Evolutionary conservation across 2,113 vertebrate genomes (phyloP), one percentile per base, ranked within the genome.

Genomic region (Tor tambroides): DNA sequence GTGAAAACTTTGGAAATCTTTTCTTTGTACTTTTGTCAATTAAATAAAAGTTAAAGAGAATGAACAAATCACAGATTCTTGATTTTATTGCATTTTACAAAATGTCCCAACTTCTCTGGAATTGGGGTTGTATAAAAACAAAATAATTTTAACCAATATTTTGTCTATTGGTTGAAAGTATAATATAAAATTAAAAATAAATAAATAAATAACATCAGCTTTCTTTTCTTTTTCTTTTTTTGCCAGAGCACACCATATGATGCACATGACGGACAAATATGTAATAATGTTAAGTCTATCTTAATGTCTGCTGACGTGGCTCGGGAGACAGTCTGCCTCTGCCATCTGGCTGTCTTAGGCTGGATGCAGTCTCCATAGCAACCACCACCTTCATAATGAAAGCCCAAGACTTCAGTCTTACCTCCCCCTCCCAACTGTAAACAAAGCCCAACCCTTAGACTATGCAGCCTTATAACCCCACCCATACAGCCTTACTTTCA

Each of bases 281-380:
- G 7, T 78, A 80, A 8, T 84, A 65, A 78, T 38, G 14, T 54
- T 84, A 74, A 77, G 54, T 79, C 35, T 83, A 87, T 63, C 56
- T 81, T 86, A 28, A 76, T 89, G 80, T 78, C 84, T 87, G 81
- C 88, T 91, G 87, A 88, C 75, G 80, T 88, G 88, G 85, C 87
- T 78, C 28, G 17, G 71, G 87, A 85, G 86, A 76, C 84, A 87
- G 87, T 87, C 88, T 91, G 90, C 90, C 88, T 91, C 86, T 86
- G 91, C 94, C 94, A 94, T 95, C 93, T 95, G 92, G 89, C 92
- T 92, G 67, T 89, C 86, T 89, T 85, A 87, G 74, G 84, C 87
- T 89, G 93, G 93, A 94, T 91, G 93, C 92, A 93, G 94, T 95
- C 89, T 91, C 94, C 94, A 95, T 96, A 91, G 95, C 91, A 95